Evolutionary conservation across 2,888 invertebrate genomes (phyloP).

Genomic region (Chaetogeoica ovagalla): DNA sequence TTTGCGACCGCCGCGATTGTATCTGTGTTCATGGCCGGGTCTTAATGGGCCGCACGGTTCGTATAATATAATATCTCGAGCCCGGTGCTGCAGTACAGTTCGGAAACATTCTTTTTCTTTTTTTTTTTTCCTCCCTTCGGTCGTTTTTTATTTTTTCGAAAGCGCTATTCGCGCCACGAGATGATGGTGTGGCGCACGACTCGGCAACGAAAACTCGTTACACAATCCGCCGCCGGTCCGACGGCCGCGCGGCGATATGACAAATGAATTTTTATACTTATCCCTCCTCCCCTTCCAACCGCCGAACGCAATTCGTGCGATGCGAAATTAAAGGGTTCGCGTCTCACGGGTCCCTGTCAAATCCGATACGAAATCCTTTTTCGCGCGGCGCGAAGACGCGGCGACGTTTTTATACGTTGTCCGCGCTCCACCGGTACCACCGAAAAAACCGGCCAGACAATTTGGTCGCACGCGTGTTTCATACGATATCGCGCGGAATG

Average conservation of each 20-base stretch:
- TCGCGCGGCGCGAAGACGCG: neutral
- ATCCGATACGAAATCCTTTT: conserved; percentile 26
- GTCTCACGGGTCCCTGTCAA: conserved; percentile 41
- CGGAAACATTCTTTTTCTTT: conserved; percentile 4
- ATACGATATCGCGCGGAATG: too few species aligned
- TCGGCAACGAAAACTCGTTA: conserved; percentile 47
- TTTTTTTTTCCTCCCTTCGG: too few species aligned
- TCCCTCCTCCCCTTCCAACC: too few species aligned
- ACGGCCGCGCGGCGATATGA: conserved; percentile 44
- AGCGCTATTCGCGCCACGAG: neutral
- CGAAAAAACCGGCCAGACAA: too few species aligned
- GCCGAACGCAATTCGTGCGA: conserved; percentile 45
- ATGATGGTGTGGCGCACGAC: too few species aligned
- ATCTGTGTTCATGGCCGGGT: conserved; percentile 25
- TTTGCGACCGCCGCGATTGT: conserved; percentile 38
- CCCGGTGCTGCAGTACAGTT: neutral
- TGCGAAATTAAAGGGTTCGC: conserved; percentile 50
- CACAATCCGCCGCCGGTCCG: conserved; percentile 33
- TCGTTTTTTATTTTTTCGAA: too few species aligned
- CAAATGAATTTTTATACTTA: conserved; percentile 52
- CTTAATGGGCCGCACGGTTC: conserved; percentile 17
- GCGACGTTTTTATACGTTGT: conserved; percentile 9
- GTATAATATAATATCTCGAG: too few species aligned
- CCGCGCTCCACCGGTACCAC: neutral
- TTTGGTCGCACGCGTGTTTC: too few species aligned